Evolutionary conservation across 2,113 vertebrate genomes (phyloP), one percentile per base, ranked within the genome.

Genomic region (Lichenostomus cassidix): DNA sequence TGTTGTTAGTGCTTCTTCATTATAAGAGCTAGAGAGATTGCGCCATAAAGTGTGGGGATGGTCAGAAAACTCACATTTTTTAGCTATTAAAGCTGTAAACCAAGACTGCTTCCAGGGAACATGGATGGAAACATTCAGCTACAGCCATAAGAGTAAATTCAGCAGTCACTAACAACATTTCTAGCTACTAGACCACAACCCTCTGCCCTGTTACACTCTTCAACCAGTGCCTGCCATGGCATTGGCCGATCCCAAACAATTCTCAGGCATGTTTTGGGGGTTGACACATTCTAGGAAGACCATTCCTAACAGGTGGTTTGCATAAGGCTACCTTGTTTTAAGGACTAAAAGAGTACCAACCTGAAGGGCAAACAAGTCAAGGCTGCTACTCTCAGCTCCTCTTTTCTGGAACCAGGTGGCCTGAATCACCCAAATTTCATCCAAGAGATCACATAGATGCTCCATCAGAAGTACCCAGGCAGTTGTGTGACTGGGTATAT

Each of bases 11-110:
- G 53, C 31, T 75, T 94, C 83, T 92, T 95, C 64, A 70, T 92
- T 91, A 80, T n/a, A 96, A 77, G 58, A 79, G 60, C 73, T 76
- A 50, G 67, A 89, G 59, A 64, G 53, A 73, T 81, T 69, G 65
- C 49, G 50, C 81, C 65, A 53, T 87, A 86, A 87, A 83, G 20
- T 15, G 44, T 49, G 68, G 29, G 49, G 53, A 92, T 78, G 74
- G 81, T 93, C 95, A 92, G 78, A 80, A 91, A 83, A 80, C 49
- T 86, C 85, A 78, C 74, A 33, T 83, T 94, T 94, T 89, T 50
- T n/a, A 73, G 47, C 68, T 78, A 86, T 89, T 91, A 81, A 85
- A 86, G 76, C 64, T 46, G 67, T 89, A 83, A 93, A 83, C 37
- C 89, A 91, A 73, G 68, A 70, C 37, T 0, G 18, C 80, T 91